Evolutionary conservation across 2,113 vertebrate species (phyloP), one percentile per base, ranked within the genome.

Genomic region (Ciconia stormi): DNA sequence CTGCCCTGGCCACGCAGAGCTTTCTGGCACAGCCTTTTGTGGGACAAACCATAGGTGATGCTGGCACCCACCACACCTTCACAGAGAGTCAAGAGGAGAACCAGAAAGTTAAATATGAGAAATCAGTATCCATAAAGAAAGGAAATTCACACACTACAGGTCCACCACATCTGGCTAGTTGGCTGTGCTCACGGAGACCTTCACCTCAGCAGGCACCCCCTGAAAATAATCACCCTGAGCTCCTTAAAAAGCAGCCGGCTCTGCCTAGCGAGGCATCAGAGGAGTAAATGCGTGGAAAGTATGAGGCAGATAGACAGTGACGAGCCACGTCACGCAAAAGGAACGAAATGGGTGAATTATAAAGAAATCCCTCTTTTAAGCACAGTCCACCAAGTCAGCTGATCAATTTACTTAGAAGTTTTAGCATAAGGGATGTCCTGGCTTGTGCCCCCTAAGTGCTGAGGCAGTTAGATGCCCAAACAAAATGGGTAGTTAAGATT

Each of bases 241-340:
- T 58, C 16, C 14, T 44, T 50, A 19, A 62, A 30, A 18, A 0
- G 18, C 69, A 40, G 23, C 32, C 1, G 1, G 9, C 59, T 58
- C 56, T 49, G 32, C 23, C 80, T 30, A 46, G 44, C 1, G 6
- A 65, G 44, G 32, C 49, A n/a, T 12, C 32, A 17, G 46, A 23
- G 1, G 27, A 44, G 30, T 55, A 38, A 49, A n/a, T 7, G 8
- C 0, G 0, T 19, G 36, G 61, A 13, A 32, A 69, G 36, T 5
- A 32, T 0, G 1, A 73, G 40, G 49, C 20, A 9, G 89, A 16
- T 5, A 30, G 50, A 21, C 9, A 10, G 46, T 9, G 61, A 56
- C 0, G 4, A 81, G 50, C n/a, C n/a, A 7, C 1, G 1, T 29
- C 42, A 30, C 0, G 1, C 9, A 25, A 55, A 82, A 46, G 18